Conservation (phyloP, 2,797 vertebrate genomes). For the Artibeus jamaicensis region DNA sequence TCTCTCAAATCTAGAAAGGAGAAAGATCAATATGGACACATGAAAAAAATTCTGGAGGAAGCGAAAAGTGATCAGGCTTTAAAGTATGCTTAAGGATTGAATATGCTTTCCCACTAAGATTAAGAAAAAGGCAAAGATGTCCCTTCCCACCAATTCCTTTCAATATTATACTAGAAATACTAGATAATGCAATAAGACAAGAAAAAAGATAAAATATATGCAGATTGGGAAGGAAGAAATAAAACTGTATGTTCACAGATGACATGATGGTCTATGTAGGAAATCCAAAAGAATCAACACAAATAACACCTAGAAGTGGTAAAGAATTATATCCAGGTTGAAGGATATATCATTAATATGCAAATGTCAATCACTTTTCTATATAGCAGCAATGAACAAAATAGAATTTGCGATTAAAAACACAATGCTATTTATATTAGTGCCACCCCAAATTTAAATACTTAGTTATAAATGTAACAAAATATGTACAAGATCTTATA, state of each 20-base stretch:
- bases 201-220: not conserved
- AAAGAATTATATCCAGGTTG: too few species aligned
- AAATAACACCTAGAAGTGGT: too few species aligned
- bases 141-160: not conserved
- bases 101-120: not conserved
- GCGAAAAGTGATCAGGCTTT: not conserved
- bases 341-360: too few species aligned
- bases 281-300: too few species aligned
- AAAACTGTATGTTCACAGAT: not conserved
- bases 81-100: not conserved
- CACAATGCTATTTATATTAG: too few species aligned
- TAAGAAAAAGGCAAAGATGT: not conserved
- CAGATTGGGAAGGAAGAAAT: not conserved
- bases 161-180: not conserved
- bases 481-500: not conserved
- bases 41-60: not conserved
- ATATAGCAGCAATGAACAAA: too few species aligned
- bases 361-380: too few species aligned
- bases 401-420: too few species aligned
- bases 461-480: not conserved
- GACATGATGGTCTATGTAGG: not conserved
- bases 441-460: too few species aligned
- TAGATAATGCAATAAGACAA: not conserved
- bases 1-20: not conserved
- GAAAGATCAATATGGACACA: not conserved